phyloP scores from a whole-genome alignment of 2,797 vertebrate genomes.

The Lagodon rhomboides region DNA sequence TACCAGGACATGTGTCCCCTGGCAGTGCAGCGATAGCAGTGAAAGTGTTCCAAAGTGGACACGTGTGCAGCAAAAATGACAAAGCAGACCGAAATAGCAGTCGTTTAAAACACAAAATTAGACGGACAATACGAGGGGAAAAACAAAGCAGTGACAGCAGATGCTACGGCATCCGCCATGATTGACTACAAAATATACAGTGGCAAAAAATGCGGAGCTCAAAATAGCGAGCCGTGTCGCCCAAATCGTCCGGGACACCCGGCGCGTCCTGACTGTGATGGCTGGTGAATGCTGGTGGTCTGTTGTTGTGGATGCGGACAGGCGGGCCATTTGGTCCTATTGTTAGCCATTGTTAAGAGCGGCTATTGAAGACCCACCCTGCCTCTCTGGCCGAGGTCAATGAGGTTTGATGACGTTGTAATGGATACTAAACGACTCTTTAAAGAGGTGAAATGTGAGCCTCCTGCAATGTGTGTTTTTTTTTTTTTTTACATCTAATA shows the following conservation, averaged over 20 bases:
- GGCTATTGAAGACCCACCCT: slow-evolving; percentile 63
- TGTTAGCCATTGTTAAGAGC: slow-evolving; percentile 79
- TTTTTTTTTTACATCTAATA: slow-evolving; percentile 38
- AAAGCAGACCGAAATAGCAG: background rate
- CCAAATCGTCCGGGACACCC: slow-evolving; percentile 65
- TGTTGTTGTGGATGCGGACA: slow-evolving; percentile 79
- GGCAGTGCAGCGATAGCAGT: background rate
- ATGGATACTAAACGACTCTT: slow-evolving; percentile 73
- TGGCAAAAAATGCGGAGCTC: slow-evolving; percentile 48
- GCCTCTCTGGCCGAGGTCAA: slow-evolving; percentile 73
- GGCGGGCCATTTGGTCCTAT: slow-evolving; percentile 84
- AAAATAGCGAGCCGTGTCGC: slow-evolving; percentile 56
- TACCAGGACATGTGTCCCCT: background rate
- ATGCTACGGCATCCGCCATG: background rate
- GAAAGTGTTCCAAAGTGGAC: background rate
- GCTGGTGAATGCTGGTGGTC: slow-evolving; percentile 84
- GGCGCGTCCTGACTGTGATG: slow-evolving; percentile 76
- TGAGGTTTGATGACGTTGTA: slow-evolving; percentile 74
- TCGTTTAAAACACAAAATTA: background rate
- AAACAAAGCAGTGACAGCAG: slow-evolving; percentile 29
- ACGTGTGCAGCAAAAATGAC: background rate
- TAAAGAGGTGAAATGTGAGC: slow-evolving; percentile 60
- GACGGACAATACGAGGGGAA: background rate
- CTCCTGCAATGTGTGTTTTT: background rate
- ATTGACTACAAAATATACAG: slow-evolving; percentile 49